Evolutionary conservation across 2,888 invertebrate genomes (phyloP).

Genomic region (Agrenia bidenticulata): DNA sequence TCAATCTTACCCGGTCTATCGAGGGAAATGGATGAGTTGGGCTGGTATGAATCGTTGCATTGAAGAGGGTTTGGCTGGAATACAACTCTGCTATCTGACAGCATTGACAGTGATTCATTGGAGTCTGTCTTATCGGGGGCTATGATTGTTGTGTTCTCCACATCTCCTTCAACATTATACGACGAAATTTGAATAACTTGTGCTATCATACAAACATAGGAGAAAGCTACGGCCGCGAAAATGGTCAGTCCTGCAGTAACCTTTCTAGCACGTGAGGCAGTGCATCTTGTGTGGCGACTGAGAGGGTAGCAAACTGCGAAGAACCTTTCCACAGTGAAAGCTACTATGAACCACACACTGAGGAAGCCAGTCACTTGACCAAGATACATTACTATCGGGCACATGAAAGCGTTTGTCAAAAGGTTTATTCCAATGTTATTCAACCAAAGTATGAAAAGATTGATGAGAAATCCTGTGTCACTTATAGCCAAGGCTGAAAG

Average conservation of each 20-base stretch:
- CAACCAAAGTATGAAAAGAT: constrained; percentile 70
- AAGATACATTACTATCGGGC: constrained; percentile 72
- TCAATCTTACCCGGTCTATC: neutral
- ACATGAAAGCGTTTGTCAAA: constrained; percentile 60
- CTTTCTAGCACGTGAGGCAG: constrained; percentile 68
- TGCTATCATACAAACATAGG: constrained; percentile 45
- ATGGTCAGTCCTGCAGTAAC: constrained; percentile 62
- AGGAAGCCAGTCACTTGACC: constrained; percentile 72
- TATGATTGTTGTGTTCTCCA: neutral
- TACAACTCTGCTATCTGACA: neutral
- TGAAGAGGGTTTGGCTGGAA: neutral
- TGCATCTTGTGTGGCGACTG: constrained; percentile 69
- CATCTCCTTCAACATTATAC: neutral
- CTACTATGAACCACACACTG: constrained; percentile 77
- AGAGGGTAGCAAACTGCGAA: constrained; percentile 74
- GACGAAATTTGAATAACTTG: neutral
- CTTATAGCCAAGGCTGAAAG: constrained; percentile 73
- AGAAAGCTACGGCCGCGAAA: constrained; percentile 32
- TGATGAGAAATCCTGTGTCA: constrained; percentile 72
- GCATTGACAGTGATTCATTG: constrained; percentile 10
- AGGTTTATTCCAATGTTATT: constrained; percentile 50
- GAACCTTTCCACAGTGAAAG: constrained; percentile 81
- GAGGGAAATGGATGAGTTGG: neutral
- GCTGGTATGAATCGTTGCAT: neutral
- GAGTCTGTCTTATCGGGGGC: neutral